Base-by-base conservation (phyloP, 2,113 vertebrate species). In the Shinisaurus crocodilurus region DNA sequence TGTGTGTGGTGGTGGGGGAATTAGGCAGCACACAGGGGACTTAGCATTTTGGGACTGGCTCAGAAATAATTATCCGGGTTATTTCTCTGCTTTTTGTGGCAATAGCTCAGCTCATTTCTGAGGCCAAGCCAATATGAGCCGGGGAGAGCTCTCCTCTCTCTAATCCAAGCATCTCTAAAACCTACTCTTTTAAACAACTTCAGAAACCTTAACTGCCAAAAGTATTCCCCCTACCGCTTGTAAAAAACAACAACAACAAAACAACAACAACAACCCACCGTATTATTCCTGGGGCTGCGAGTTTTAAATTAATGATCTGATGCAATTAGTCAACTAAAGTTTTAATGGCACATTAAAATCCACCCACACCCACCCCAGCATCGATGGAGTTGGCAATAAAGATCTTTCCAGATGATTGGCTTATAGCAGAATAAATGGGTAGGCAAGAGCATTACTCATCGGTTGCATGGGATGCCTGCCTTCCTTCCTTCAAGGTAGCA, bases 231-330 rank as follows among this genome's bases (percentile, higher is more conserved):
- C 25, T 29, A 32, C 67, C 25, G 32, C 67, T 29, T 69, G 67
- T 7, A 13, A 29, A 32, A 23, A 32, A 9, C 1, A 27, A 25
- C 32, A 25, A 45, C 20, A 48, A 54, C 15, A 76, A 2, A 32
- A 9, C 1, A 27, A 25, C 32, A 25, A 45, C 20, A 48, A 54
- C 15, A 76, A 2, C n/a, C n/a, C n/a, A n/a, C n/a, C 54, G 37
- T 45, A 67, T 84, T 69, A 63, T 76, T 74, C 3, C 37, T 20
- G 7, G 54, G 72, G 54, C 37, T 32, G 72, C 37, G 74, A 76
- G 70, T n/a, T 76, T 40, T 87, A 87, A 87, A 76, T 63, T 87
- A 87, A 87, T 77, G 85, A 77, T 29, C 54, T 76, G 54, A 20
- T 45, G 50, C 74, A 60, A 87, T 87, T 77, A 87, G 72, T 75